Evolutionary conservation across 2,888 invertebrate species (phyloP), one percentile per base, ranked within the genome.

Genomic region (Drosophila tanythrix): DNA sequence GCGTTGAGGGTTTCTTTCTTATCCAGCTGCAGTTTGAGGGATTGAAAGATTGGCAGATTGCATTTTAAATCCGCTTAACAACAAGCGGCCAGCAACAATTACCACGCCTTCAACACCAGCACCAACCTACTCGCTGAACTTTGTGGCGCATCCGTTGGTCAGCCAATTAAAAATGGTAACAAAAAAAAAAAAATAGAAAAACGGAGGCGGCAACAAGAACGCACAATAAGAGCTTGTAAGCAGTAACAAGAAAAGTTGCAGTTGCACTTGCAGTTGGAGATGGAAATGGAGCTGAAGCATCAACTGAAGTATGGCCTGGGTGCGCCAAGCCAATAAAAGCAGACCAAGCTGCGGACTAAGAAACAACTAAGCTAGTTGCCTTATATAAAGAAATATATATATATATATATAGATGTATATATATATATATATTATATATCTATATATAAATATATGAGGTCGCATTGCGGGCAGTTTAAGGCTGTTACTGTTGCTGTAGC

Each of bases 41-140:
- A 33, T 11, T 31, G 35, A 21, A 67, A 68, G 59, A 81, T 78
- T 75, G 78, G 70, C 78, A 80, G 78, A 76, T 71, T 82, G 81
- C 79, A 74, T 76, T 82, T 82, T 60, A 81, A 82, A 82, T 81
- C 79, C 67, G 81, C 76, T 82, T 81, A 72, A 81, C 68, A 43
- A 51, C 68, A 48, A 48, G 66, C 52, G 51, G 35, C 15, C 51
- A 38, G 43, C 57, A 62, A 51, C 51, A 70, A 61, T 56, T 55
- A 70, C 40, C 50, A 43, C 36, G 61, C 40, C 51, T 33, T 25
- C 52, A 46, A 25, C 13, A 46, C 46, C 59, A 56, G 18, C 68
- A 35, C 10, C 33, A 33, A 33, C 33, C 33, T 11, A 33, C 43
- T 27, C 57, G 40, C 50, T 51, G 61, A 59, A 57, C 46, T 27